A percentile compares a stretch with the other conserved stretches of the same genome.
Conservation (phyloP, 2,113 vertebrate species). For the Hemiprocne comata region DNA sequence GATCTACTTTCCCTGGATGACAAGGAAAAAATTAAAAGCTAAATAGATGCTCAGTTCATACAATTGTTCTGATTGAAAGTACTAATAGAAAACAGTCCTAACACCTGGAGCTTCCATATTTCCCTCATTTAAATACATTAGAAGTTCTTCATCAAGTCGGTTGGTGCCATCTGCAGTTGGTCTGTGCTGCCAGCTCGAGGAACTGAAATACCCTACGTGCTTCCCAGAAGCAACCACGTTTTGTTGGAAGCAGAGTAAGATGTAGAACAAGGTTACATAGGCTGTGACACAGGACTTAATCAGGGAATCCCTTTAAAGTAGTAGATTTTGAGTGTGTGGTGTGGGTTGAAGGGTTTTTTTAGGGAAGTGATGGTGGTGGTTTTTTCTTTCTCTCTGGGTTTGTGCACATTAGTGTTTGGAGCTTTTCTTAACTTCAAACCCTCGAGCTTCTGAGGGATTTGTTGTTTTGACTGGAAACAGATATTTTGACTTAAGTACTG, state of each 20-base stretch:
- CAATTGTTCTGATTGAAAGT: background rate
- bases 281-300: background rate
- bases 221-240: background rate
- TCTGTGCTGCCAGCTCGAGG: background rate
- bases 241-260: background rate
- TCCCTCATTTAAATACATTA: background rate
- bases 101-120: background rate
- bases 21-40: background rate
- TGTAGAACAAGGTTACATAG: background rate
- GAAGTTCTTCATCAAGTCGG: background rate
- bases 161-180: background rate
- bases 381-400: background rate
- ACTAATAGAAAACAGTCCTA: background rate
- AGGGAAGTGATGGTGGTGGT: background rate
- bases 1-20: background rate
- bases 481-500: background rate
- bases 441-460: background rate
- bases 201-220: background rate
- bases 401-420: background rate
- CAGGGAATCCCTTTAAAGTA: background rate
- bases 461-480: conserved; percentile 45
- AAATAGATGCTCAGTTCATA: background rate
- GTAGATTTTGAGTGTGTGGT: accelerated
- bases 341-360: background rate
- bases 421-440: background rate